Evolutionary conservation across 2,113 vertebrate species (phyloP), one percentile per base, ranked within the genome.

Genomic region (Lycocorax pyrrhopterus): DNA sequence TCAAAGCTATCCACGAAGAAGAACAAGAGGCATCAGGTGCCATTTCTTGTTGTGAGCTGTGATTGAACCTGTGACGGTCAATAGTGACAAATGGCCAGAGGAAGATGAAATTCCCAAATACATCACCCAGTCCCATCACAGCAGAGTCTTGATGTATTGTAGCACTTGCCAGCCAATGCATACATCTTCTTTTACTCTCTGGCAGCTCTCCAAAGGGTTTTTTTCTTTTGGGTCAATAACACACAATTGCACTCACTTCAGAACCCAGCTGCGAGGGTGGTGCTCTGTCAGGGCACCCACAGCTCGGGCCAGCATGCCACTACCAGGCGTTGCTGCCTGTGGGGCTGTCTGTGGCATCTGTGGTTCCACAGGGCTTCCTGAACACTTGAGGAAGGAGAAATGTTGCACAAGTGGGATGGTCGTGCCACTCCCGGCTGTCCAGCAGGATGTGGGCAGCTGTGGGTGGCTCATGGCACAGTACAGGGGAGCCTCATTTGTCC

Each of bases 71-170:
- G 55, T 53, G 63, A 49, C 0, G 1, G 87, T 90, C 96, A 92
- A 74, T 89, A 94, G 78, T 87, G 94, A 92, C 71, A 79, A 86
- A 95, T 3, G 27, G n/a, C 60, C 59, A 43, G 39, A 84, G 85
- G 58, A 84, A 59, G 69, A 63, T 39, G 19, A 78, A 88, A 88
- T 75, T 91, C 86, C 80, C 69, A 44, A 84, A 74, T 16, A 20
- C 1, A 5, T 69, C 35, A 87, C 17, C 12, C 92, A 95, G 73
- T 39, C 67, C 75, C 60, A 4, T 43, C 76, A 86, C n/a, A 59
- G 55, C 51, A 55, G 71, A 59, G 23, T 72, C 64, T 78, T 95
- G 93, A 91, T 87, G 29, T 86, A 91, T 94, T 52, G 76, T 26
- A 82, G 67, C 85, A 82, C 69, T 96, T 92, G 39, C 59, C 76